These are phyloP conservation scores for Xylocopa sonorina DNA, from an alignment of 1,140 invertebrate genomes.

Conservation along the genomic window DNA sequence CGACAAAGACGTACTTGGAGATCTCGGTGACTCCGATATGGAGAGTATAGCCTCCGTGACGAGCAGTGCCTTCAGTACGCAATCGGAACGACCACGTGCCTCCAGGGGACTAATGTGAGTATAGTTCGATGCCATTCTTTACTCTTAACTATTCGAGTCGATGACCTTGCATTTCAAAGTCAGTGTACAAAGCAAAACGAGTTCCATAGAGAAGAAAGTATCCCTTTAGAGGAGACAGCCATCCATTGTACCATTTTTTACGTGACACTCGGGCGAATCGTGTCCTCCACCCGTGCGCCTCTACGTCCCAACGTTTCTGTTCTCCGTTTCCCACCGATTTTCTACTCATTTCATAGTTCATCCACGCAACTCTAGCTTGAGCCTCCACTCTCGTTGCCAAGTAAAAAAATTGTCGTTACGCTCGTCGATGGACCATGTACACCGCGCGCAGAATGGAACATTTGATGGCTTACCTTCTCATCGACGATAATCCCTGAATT, in stretches of 20 bases:
- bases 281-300: too few species aligned
- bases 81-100: constrained; percentile 92
- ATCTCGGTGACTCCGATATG: constrained; percentile 92
- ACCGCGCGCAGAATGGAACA: constrained; percentile 41
- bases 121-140: constrained; percentile 57
- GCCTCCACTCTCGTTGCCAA: background rate
- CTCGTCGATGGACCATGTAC: background rate
- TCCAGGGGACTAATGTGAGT: constrained; percentile 87
- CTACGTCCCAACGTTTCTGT: too few species aligned
- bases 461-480: constrained; percentile 66
- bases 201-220: constrained; percentile 56
- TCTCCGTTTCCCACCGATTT: background rate
- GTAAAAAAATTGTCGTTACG: background rate
- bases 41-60: constrained; percentile 93
- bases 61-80: constrained; percentile 95
- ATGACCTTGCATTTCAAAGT: constrained; percentile 67
- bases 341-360: background rate
- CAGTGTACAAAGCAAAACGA: constrained; percentile 65
- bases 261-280: background rate
- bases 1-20: constrained; percentile 87
- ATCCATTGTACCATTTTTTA: constrained; percentile 40
- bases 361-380: constrained; percentile 4
- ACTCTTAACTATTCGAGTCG: constrained; percentile 65
- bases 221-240: constrained; percentile 48
- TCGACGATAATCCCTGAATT: constrained; percentile 75